phyloP scores from a whole-genome alignment of 2,113 vertebrate species.

The Philantomba maxwellii region DNA sequence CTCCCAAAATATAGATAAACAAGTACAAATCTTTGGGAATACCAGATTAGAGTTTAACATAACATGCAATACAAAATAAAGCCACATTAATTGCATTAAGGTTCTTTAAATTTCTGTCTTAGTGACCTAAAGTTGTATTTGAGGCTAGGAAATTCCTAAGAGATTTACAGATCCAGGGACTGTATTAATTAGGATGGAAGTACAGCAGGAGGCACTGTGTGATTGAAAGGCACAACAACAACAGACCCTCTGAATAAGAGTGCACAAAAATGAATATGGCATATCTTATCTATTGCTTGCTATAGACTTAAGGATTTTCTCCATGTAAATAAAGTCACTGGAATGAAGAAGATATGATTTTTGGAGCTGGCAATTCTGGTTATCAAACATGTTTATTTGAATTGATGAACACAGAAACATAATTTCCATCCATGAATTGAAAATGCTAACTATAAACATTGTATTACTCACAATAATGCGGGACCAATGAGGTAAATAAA shows the following conservation, averaged over 20 bases:
- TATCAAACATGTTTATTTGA: neutral
- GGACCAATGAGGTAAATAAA: neutral
- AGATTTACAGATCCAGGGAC: neutral
- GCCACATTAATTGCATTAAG: neutral
- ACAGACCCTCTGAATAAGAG: neutral
- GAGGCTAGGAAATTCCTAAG: neutral
- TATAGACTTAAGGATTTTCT: neutral
- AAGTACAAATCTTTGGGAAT: neutral
- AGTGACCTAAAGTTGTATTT: neutral
- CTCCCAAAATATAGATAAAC: neutral
- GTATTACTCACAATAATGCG: neutral
- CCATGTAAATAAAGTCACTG: neutral
- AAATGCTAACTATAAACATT: neutral
- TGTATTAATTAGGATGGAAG: neutral
- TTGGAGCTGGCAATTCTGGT: neutral
- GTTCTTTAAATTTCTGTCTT: neutral
- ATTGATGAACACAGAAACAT: neutral
- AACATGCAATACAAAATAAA: neutral
- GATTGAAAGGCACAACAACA: neutral
- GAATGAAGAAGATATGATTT: neutral
- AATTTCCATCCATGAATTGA: neutral
- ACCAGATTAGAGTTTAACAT: neutral
- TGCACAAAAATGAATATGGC: neutral
- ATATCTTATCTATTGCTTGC: neutral
- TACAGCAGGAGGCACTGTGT: rapidly evolving